Percentiles rank a stretch among this genome's conserved stretches.
phyloP scores from a whole-genome alignment of 2,113 vertebrate species.

The Patagioenas fasciata region DNA sequence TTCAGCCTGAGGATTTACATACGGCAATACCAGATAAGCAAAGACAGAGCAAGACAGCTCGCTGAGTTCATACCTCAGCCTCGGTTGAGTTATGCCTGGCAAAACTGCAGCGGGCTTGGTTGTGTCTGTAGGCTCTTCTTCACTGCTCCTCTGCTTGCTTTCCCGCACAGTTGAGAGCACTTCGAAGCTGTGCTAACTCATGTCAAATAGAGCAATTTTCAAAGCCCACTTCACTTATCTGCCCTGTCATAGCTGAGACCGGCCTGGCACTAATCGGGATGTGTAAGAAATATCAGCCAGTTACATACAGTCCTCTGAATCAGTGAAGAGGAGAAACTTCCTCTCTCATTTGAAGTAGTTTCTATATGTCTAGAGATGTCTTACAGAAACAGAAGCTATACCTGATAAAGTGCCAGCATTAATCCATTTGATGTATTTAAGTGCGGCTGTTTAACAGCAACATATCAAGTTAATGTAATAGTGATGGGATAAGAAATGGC shows the following conservation, averaged over 20 bases:
- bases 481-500: slow-evolving; percentile 69
- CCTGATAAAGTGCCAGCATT: slow-evolving; percentile 73
- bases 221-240: slow-evolving; percentile 34
- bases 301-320: background rate
- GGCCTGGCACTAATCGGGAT: background rate
- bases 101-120: background rate
- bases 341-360: slow-evolving; percentile 46
- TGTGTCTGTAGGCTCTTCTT: background rate
- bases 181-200: background rate
- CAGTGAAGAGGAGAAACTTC: slow-evolving; percentile 11
- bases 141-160: background rate
- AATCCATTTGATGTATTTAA: slow-evolving; percentile 75
- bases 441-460: slow-evolving; percentile 62
- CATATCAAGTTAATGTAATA: slow-evolving; percentile 61
- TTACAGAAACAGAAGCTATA: slow-evolving; percentile 71
- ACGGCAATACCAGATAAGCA: background rate
- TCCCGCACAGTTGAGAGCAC: background rate
- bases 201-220: slow-evolving; percentile 17
- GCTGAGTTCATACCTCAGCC: background rate
- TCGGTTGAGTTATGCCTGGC: background rate
- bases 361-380: slow-evolving; percentile 61
- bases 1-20: background rate
- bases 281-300: slow-evolving; percentile 1
- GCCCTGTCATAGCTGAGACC: background rate
- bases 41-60: background rate